These are phyloP conservation scores for Brachynemurus nebulosus DNA, from an alignment of 2,888 invertebrate genomes.

Conservation along the genomic window DNA sequence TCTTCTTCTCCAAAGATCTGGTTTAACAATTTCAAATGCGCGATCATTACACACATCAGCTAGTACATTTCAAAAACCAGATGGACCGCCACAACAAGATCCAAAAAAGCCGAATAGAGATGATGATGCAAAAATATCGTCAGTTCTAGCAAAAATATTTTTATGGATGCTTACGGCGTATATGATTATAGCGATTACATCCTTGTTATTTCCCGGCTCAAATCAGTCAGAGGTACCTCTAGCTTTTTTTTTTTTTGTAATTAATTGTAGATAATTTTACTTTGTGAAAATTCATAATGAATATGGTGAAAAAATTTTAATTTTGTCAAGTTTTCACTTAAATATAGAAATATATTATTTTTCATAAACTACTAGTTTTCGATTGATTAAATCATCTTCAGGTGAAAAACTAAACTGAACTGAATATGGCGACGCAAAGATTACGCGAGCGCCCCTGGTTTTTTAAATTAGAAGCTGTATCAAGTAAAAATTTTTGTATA, in stretches of 20 bases:
- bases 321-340: too few relatives aligned
- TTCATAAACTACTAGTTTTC: too few relatives aligned
- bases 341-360: too few relatives aligned
- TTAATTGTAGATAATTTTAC: too few relatives aligned
- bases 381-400: too few relatives aligned
- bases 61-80: conserved; percentile 15
- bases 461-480: too few relatives aligned
- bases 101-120: conserved; percentile 36
- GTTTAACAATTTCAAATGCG: conserved; percentile 26
- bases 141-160: conserved; percentile 59
- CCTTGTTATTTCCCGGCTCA: conserved; percentile 54
- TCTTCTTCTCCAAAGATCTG: conserved; percentile 37
- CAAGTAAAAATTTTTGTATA: too few relatives aligned
- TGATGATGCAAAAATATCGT: conserved; percentile 54
- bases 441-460: too few relatives aligned
- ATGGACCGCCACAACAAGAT: conserved; percentile 22
- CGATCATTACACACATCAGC: conserved; percentile 24
- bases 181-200: conserved; percentile 56
- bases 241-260: too few relatives aligned
- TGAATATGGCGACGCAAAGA: too few relatives aligned
- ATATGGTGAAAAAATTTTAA: neutral
- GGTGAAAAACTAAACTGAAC: too few relatives aligned
- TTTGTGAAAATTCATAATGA: neutral
- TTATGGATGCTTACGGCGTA: conserved; percentile 68
- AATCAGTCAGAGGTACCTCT: conserved; percentile 55